Conservation (phyloP, 2,888 invertebrate genomes). For the Rotaria sp. region DNA sequence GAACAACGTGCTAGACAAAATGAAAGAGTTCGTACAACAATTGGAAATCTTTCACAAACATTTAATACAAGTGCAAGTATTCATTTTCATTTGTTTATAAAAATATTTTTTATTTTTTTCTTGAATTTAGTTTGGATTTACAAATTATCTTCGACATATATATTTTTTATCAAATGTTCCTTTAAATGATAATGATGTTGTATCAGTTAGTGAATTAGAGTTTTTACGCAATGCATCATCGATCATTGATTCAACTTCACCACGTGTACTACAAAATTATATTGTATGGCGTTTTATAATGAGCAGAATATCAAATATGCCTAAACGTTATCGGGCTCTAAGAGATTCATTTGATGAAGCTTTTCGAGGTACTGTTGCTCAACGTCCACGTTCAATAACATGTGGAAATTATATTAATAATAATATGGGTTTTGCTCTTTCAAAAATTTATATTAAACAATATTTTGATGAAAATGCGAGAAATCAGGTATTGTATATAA, state of each 20-base stretch:
- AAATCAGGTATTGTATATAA: constrained; percentile 66
- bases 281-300: constrained; percentile 69
- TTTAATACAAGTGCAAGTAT: neutral
- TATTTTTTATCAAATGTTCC: neutral
- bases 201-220: neutral
- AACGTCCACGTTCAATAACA: constrained; percentile 79
- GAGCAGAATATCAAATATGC: constrained; percentile 75
- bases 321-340: constrained; percentile 73
- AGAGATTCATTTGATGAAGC: constrained; percentile 67
- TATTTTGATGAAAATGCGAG: constrained; percentile 79
- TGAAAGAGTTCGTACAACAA: constrained; percentile 28
- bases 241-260: neutral
- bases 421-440: constrained; percentile 80
- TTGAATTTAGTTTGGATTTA: neutral
- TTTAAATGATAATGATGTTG: neutral
- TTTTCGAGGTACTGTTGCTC: constrained; percentile 52
- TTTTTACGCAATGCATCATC: neutral
- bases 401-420: constrained; percentile 82
- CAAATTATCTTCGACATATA: neutral
- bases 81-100: neutral
- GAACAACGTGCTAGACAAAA: constrained; percentile 33
- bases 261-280: constrained; percentile 58
- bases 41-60: neutral
- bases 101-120: neutral
- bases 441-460: constrained; percentile 77